phyloP scores from a whole-genome alignment of 2,797 vertebrate species.

The Tolypeutes matacus region DNA sequence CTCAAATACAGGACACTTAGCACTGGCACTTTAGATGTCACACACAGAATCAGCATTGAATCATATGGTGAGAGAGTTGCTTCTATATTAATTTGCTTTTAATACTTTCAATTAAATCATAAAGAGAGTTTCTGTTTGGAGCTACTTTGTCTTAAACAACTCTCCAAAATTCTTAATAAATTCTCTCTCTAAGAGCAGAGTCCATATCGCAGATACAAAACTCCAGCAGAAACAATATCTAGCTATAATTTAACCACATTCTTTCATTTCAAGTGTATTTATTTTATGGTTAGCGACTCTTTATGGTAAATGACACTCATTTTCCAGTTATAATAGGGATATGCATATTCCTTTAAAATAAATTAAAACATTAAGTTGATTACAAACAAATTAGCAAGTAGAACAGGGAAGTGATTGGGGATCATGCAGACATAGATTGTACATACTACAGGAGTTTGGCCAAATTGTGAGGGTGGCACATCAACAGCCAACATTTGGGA shows the following conservation, averaged over 20 bases:
- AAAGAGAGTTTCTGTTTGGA: slow-evolving; percentile 9
- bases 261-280: neutral
- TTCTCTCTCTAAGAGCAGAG: neutral
- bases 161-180: neutral
- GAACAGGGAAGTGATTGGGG: neutral
- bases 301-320: neutral
- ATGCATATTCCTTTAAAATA: slow-evolving; percentile 38
- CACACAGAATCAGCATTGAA: neutral
- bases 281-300: slow-evolving; percentile 22
- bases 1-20: no score
- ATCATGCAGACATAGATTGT: fast-evolving
- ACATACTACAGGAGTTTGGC: neutral
- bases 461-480: neutral
- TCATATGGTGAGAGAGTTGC: neutral
- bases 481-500: neutral
- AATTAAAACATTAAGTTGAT: slow-evolving; percentile 26
- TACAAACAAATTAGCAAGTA: slow-evolving; percentile 27
- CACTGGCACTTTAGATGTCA: neutral
- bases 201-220: neutral
- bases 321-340: neutral
- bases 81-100: neutral
- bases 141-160: neutral
- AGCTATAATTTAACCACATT: neutral
- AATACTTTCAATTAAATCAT: neutral
- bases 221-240: neutral